These are phyloP conservation scores for Epinotia demarniana DNA, from an alignment of 2,888 invertebrate species.

Conservation along the genomic window DNA sequence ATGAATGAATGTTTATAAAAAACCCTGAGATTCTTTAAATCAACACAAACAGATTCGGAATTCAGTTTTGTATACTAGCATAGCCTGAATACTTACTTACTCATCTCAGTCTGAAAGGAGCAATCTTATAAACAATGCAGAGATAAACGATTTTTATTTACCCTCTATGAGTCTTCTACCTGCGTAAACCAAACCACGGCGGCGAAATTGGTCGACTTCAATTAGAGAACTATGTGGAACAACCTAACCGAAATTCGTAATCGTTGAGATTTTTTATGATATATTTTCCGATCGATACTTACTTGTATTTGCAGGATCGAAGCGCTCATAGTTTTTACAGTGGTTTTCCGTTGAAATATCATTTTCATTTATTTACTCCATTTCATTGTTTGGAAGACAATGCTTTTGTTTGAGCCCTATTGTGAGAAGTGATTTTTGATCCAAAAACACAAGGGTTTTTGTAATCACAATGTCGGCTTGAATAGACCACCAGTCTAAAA, in stretches of 20 bases:
- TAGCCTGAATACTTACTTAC: too few species aligned
- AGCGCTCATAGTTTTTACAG: constrained; percentile 10
- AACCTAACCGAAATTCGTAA: not conserved
- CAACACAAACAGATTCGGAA: not conserved
- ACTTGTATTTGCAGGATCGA: not conserved
- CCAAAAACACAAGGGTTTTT: not conserved
- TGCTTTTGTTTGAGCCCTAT: constrained; percentile 12
- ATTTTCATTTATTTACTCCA: constrained; percentile 1
- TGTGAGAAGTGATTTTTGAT: constrained; percentile 15
- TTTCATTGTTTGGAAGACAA: constrained; percentile 33
- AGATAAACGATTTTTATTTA: too few species aligned
- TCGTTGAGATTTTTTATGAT: not conserved
- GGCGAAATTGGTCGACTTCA: too few species aligned
- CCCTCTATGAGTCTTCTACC: too few species aligned
- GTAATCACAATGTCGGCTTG: constrained; percentile 4
- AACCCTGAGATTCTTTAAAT: constrained; percentile 14
- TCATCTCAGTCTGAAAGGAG: too few species aligned
- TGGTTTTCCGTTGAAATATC: not conserved
- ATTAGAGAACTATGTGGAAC: too few species aligned
- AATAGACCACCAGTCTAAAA: not conserved
- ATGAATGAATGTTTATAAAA: constrained; percentile 38
- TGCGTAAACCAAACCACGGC: too few species aligned
- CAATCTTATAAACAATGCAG: too few species aligned
- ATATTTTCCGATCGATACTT: not conserved
- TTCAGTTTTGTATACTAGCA: too few species aligned